Percentiles rank a stretch among this genome's conserved stretches.
Evolutionary conservation across 2,888 invertebrate genomes (phyloP).

Genomic region (Drosophila pseudotalamancana): DNA sequence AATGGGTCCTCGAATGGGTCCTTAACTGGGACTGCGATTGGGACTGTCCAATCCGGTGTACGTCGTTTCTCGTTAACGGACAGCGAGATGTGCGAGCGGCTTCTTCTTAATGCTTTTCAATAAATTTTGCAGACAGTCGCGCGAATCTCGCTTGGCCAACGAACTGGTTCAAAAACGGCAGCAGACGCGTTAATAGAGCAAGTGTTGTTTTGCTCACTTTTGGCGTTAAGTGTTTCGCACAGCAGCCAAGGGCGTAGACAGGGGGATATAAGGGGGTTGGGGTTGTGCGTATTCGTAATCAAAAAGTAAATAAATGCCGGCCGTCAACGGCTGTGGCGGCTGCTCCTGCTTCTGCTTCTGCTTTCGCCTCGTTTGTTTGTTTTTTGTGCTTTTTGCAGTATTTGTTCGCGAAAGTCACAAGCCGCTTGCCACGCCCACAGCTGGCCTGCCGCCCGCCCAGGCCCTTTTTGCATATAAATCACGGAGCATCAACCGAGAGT

Average conservation of each 20-base stretch:
- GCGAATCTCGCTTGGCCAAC: background rate
- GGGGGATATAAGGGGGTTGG: background rate
- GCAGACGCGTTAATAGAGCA: conserved; percentile 74
- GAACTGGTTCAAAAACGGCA: conserved; percentile 8
- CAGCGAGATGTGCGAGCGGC: conserved; percentile 27
- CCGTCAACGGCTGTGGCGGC: conserved; percentile 31
- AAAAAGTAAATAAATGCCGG: conserved; percentile 74
- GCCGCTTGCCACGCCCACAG: conserved; percentile 70
- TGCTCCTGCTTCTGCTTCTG: conserved; percentile 28
- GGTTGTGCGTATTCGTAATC: conserved; percentile 50
- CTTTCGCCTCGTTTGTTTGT: conserved; percentile 67
- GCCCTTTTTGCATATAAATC: conserved; percentile 46
- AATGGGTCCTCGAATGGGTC: no score
- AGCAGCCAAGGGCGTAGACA: conserved; percentile 36
- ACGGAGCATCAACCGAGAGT: conserved; percentile 31
- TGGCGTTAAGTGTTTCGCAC: conserved; percentile 83
- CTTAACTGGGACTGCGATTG: background rate
- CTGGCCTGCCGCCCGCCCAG: conserved; percentile 35
- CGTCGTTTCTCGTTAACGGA: conserved; percentile 67
- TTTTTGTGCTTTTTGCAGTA: conserved; percentile 29
- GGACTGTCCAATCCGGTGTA: conserved; percentile 16
- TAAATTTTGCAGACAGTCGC: conserved; percentile 63
- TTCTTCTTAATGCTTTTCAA: conserved; percentile 71
- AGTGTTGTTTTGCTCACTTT: conserved; percentile 83
- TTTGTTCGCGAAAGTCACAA: conserved; percentile 60